Base-by-base conservation (phyloP, 2,113 vertebrate genomes). In the Gila orcuttii region DNA sequence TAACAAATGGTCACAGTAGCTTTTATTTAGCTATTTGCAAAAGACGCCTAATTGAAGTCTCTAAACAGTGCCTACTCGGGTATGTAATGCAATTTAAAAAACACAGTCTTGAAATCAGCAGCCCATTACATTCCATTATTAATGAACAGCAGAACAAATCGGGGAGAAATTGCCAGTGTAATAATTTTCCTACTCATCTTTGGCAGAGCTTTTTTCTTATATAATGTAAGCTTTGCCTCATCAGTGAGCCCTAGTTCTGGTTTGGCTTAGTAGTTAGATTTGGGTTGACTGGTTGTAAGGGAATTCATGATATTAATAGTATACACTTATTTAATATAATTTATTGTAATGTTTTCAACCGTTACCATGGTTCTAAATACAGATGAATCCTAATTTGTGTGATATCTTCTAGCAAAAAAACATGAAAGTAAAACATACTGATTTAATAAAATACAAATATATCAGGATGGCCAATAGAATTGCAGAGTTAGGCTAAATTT, bases 21-120 rank as follows among this genome's bases (percentile, higher is more conserved):
- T 88, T 89, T 87, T 87, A 64, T 83, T 84, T 66, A 13, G 31
- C 55, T n/a, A 2, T 87, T 89, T 92, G 80, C 62, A 39, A 66
- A 79, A 86, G 84, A 85, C 75, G 39, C 50, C 75, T 86, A 81
- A 92, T 93, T 91, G 91, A 88, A 88, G 87, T 89, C 71, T 89
- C 92, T 91, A 92, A 92, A 89, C 89, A 86, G 73, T 78, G 83
- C 79, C 91, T 92, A 91, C 85, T 87, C 79, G 87, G 59, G 91
- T 89, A 83, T 42, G 23, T 93, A 90, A 93, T 89, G 86, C 79
- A 87, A 86, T 90, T 87, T 76, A 79, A 92, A 89, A 81, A 82
- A 83, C 76, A 69, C 64, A 69, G 77, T 81, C 57, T 21, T 88
- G 79, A 89, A 89, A 84, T 73, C 64, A 84, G 81, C 23, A 39